A percentile compares a stretch with the other conserved stretches of the same genome.
phyloP scores from a whole-genome alignment of 2,113 vertebrate genomes.

The Pseudolaguvia tuberculata region DNA sequence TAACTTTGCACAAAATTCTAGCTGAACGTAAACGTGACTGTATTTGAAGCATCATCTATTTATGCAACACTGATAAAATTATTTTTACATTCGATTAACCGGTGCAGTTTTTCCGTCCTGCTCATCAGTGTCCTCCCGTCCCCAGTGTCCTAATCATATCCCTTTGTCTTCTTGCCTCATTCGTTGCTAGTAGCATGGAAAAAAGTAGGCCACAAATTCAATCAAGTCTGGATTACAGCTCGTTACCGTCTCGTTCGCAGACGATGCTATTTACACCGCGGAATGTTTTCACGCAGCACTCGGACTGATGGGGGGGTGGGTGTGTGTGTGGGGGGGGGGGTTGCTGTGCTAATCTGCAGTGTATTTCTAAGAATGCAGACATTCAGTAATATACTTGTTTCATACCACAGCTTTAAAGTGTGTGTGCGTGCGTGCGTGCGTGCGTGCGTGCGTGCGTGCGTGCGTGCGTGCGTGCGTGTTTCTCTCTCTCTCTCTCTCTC shows the following conservation, averaged over 20 bases:
- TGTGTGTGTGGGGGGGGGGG: too few relatives aligned
- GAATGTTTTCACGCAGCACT: conserved; percentile 55
- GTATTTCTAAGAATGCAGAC: conserved; percentile 55
- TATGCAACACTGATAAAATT: too few relatives aligned
- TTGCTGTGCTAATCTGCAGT: conserved; percentile 36
- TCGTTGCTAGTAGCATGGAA: conserved; percentile 17
- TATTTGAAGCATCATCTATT: background rate
- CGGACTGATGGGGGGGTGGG: too few relatives aligned
- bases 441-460: conserved; percentile 45
- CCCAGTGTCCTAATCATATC: background rate
- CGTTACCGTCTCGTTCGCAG: conserved; percentile 33
- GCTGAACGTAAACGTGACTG: too few relatives aligned
- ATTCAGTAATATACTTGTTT: conserved; percentile 54
- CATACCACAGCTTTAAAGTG: too few relatives aligned
- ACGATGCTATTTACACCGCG: conserved; percentile 52
- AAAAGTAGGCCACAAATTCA: conserved; percentile 33
- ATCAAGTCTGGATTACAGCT: conserved; percentile 45
- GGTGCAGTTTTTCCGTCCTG: background rate
- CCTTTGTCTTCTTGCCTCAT: background rate
- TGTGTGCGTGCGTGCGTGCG: conserved; percentile 45
- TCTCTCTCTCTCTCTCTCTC: conserved; percentile 56
- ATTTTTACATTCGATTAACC: background rate
- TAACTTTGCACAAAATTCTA: too few relatives aligned
- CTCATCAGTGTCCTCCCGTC: background rate
- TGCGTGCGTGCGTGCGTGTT: conserved; percentile 43